Base-by-base conservation (phyloP, 92 coral and sea anemone species). In the Zoanthus sansibaricus region DNA sequence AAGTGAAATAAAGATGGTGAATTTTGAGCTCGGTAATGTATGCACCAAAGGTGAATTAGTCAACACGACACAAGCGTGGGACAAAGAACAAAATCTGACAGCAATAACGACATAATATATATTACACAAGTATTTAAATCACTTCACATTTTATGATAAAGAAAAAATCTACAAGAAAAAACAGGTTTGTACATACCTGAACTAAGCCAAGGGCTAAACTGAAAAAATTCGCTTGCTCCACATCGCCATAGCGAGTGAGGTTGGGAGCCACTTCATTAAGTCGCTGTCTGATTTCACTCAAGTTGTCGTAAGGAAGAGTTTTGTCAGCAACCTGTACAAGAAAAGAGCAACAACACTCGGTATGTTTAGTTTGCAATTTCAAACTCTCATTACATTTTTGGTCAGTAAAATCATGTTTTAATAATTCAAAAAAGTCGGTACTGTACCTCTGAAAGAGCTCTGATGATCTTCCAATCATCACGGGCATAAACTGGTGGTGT, bases 391-490 rank as follows among this genome's bases (percentile, higher is more conserved):
- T 20, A 1, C 16, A 6, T 6, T 31, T 30, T 48, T 20, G 61
- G 61, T n/a, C 59, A n/a, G 58, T 6, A 30, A 4, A 5, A 76
- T 11, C 9, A 49, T 7, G 9, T 7, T 11, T 0, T 25, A 25
- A 25, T 25, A 25, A 25, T 0, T 5, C 6, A 48, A 48, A 5
- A 48, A 48, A 48, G 52, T 5, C 0, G 52, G 9, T 5, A 48
- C 9, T 11, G 55, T 69, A 95, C 99, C 95, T 97, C 99, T 82
- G 99, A 97, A 32, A 97, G 90, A 25, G 99, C 99, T 83, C 99
- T 90, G 88, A 97, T 97, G 32, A 97, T 94, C 92, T 95, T 97
- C 99, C 99, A 97, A 82, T 97, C 99, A 75, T 97, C 99, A 61
- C 99, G 87, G 17, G 99, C 99, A 59, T 93, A 86, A 69, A 83